Evolutionary conservation across 2,888 invertebrate genomes (phyloP).

Genomic region (Anorthoa munda): DNA sequence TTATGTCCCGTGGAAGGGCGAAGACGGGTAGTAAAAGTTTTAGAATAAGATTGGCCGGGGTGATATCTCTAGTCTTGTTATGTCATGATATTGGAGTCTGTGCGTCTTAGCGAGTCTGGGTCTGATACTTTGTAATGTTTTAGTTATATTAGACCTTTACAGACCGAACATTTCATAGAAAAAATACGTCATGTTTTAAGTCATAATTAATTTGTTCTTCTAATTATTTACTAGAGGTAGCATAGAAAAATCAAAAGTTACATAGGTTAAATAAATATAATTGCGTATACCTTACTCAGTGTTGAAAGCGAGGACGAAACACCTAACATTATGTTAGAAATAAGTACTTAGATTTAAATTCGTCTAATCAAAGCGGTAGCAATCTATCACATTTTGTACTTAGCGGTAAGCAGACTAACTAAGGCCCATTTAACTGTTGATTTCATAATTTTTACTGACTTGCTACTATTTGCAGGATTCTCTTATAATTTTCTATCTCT

Average conservation of each 20-base stretch:
- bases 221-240: neutral
- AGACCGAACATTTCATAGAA: too few species aligned
- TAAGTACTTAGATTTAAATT: neutral
- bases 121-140: neutral
- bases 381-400: neutral
- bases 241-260: neutral
- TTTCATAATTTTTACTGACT: neutral
- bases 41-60: conserved; percentile 35
- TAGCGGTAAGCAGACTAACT: too few species aligned
- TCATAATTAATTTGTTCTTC: too few species aligned
- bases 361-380: neutral
- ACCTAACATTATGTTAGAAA: neutral
- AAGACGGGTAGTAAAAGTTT: conserved; percentile 42
- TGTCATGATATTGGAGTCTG: conserved; percentile 41
- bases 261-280: too few species aligned
- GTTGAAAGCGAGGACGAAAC: neutral
- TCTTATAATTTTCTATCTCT: neutral
- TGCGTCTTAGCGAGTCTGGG: conserved; percentile 20
- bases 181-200: too few species aligned
- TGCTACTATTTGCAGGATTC: too few species aligned
- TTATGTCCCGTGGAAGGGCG: conserved; percentile 20
- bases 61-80: conserved; percentile 41
- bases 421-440: neutral
- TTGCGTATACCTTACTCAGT: neutral
- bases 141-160: neutral